Conservation (phyloP, 2,888 invertebrate genomes). For the Mechanitis messenoides region DNA sequence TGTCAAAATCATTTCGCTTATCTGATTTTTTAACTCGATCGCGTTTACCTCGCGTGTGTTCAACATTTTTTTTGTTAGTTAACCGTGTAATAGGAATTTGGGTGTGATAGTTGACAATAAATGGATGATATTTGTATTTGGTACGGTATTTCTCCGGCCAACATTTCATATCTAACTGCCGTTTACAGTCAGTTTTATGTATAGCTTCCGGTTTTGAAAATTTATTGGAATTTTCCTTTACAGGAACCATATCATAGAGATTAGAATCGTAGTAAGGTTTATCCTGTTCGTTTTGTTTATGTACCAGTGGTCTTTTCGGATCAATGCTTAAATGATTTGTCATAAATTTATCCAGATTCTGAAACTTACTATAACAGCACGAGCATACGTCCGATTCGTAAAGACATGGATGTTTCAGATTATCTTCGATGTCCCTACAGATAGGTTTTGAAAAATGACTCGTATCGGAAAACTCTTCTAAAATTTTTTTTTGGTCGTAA, state of each 20-base stretch:
- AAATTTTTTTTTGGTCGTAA: slow-evolving; percentile 40
- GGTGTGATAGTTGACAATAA: slow-evolving; percentile 33
- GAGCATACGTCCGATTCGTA: slow-evolving; percentile 52
- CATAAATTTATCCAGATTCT: slow-evolving; percentile 48
- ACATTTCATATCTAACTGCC: slow-evolving; percentile 31
- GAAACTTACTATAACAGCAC: slow-evolving; percentile 50
- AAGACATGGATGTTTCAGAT: slow-evolving; percentile 8
- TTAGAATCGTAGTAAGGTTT: slow-evolving; percentile 53
- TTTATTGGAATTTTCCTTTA: slow-evolving; percentile 50
- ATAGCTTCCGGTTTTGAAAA: slow-evolving; percentile 33
- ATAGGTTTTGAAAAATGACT: slow-evolving; percentile 55
- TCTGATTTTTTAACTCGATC: slow-evolving; percentile 20
- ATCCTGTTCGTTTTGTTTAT: slow-evolving; percentile 29
- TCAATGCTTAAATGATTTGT: slow-evolving; percentile 23
- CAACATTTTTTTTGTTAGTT: slow-evolving; percentile 12
- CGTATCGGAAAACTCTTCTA: slow-evolving; percentile 39
- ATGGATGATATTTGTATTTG: slow-evolving; percentile 31
- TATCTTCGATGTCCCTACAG: slow-evolving; percentile 44
- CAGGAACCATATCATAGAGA: slow-evolving; percentile 58
- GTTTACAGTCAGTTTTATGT: slow-evolving; percentile 35
- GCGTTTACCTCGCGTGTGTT: slow-evolving; percentile 11
- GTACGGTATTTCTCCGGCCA: slow-evolving; percentile 39
- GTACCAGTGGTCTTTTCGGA: slow-evolving; percentile 19
- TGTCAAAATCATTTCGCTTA: slow-evolving; percentile 25
- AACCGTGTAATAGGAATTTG: slow-evolving; percentile 13